These are phyloP conservation scores for Trichogramma evanescens DNA, from an alignment of 2,888 invertebrate species.

Conservation along the genomic window DNA sequence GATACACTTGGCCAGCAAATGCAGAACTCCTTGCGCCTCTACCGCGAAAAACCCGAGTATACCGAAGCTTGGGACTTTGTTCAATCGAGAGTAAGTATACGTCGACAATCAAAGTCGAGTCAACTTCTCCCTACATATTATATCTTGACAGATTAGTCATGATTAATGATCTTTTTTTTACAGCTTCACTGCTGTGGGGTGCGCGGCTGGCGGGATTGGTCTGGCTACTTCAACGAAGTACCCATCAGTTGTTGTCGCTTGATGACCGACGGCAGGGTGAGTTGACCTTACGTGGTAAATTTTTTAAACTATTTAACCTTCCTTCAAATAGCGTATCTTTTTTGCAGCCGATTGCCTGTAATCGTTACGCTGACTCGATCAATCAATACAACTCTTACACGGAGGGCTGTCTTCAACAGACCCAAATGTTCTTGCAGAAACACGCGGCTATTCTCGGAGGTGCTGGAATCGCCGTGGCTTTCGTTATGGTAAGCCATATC, in stretches of 20 bases:
- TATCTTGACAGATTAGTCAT: neutral
- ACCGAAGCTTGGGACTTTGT: constrained; percentile 84
- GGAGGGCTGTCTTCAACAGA: constrained; percentile 69
- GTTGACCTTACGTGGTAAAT: constrained; percentile 2
- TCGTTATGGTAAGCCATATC: constrained; percentile 66
- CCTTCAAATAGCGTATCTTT: neutral
- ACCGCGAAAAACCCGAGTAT: constrained; percentile 63
- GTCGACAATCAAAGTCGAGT: constrained; percentile 8
- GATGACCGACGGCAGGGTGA: constrained; percentile 54
- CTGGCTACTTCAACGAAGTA: constrained; percentile 43
- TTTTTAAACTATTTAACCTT: neutral
- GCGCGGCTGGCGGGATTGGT: constrained; percentile 69
- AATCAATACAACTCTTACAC: constrained; percentile 61
- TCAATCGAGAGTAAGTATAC: constrained; percentile 56
- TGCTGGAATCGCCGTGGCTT: constrained; percentile 75
- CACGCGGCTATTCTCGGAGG: constrained; percentile 76
- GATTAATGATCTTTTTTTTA: constrained; percentile 24
- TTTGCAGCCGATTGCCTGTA: constrained; percentile 45
- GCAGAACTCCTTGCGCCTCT: constrained; percentile 67
- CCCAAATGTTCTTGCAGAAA: constrained; percentile 64
- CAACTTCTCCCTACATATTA: neutral
- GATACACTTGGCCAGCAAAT: constrained; percentile 71
- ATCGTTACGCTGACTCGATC: constrained; percentile 31
- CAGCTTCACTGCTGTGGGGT: constrained; percentile 82
- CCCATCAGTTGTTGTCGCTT: constrained; percentile 71